Base-by-base conservation (phyloP, 92 coral and sea anemone genomes). In the Porites evermanni region DNA sequence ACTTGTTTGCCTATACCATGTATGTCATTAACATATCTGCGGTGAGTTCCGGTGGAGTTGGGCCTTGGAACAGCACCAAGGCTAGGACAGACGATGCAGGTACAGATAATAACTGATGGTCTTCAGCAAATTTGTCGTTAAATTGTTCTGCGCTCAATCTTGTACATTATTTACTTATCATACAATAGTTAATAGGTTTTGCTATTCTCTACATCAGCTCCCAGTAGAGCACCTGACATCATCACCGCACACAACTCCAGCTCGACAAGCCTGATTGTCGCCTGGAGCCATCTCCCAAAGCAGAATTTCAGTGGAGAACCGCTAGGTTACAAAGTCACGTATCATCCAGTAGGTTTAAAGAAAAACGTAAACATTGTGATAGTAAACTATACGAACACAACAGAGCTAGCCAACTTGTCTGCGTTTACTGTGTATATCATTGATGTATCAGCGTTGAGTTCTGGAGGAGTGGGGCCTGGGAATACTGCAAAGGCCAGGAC, bases 21-120 rank as follows among this genome's bases (percentile, higher is more conserved):
- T 84, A 89, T 58, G 67, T 67, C 52, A 38, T 89, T 50, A 77
- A 54, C 24, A 77, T 78, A 20, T 76, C 88, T 24, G 16, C 68
- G 56, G 51, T 13, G 18, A 68, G 29, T 14, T 80, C 29, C 2
- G 75, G 70, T n/a, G 29, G 82, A 64, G 69, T 56, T 12, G 86
- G 78, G 10, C 86, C 89, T 84, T 75, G 86, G 53, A 64, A 17
- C 14, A 16, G 59, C 20, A 68, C 70, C 53, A 61, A 50, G 18
- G 38, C 81, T 7, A 63, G n/a, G 44, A 89, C 92, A 6, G 92
- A 72, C 29, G 89, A 72, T 18, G 67, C 61, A 63, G 81, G 91
- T 87, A 53, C 52, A 73, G 26, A 70, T 5, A 7, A 2, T 38
- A 17, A 12, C 32, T 38, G 21, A 53, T 21, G 5, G 59, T 10